These are phyloP conservation scores for Drymonia ruficornis DNA, from an alignment of 2,888 invertebrate genomes.

Conservation along the genomic window DNA sequence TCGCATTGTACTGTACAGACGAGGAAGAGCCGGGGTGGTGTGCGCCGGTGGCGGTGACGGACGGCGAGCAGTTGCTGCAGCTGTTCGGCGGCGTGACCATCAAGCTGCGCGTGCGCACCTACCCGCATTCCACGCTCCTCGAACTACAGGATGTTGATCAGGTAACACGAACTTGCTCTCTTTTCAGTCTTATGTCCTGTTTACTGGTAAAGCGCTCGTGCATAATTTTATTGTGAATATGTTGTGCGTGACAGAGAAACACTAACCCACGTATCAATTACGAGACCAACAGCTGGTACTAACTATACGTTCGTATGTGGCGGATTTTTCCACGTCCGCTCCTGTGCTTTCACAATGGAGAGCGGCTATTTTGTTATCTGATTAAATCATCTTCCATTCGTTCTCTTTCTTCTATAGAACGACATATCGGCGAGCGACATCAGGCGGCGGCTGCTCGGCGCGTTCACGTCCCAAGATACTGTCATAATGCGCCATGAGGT, in stretches of 20 bases:
- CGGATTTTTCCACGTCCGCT: too few relatives aligned
- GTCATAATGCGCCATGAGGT: constrained; percentile 3
- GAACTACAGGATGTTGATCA: constrained; percentile 65
- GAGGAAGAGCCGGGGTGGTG: constrained; percentile 54
- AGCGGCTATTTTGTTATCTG: too few relatives aligned
- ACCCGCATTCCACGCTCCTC: constrained; percentile 67
- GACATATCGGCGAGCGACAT: constrained; percentile 94
- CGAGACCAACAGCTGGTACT: too few relatives aligned
- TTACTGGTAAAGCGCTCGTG: too few relatives aligned
- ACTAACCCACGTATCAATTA: too few relatives aligned
- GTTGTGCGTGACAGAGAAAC: too few relatives aligned
- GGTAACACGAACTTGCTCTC: constrained; percentile 40
- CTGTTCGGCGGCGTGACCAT: constrained; percentile 51
- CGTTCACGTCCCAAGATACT: constrained; percentile 20
- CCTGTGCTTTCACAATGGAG: too few relatives aligned
- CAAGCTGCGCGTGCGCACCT: constrained; percentile 61
- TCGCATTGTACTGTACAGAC: constrained; percentile 30
- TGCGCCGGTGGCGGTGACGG: constrained; percentile 54
- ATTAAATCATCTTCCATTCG: too few relatives aligned
- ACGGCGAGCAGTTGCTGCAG: constrained; percentile 70
- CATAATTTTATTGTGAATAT: too few relatives aligned
- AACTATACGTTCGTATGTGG: too few relatives aligned
- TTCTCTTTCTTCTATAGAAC: constrained; percentile 65
- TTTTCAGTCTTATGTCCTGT: too few relatives aligned
- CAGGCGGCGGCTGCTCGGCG: constrained; percentile 85